Percentiles rank a stretch among this genome's conserved stretches.
Conservation (phyloP, 2,113 vertebrate genomes). For the Muscicapa adusta region DNA sequence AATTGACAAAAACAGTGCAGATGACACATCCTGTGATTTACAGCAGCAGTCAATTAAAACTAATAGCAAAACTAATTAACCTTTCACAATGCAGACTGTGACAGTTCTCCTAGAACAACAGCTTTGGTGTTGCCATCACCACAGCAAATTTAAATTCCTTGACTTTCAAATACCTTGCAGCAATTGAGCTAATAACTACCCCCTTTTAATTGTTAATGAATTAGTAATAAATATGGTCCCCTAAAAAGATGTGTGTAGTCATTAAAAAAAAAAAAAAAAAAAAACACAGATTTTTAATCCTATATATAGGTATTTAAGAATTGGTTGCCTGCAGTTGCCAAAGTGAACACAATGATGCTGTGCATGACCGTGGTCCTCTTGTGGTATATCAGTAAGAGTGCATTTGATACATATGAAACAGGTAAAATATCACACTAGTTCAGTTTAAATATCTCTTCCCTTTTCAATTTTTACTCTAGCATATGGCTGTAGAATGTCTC, state of each 20-base stretch:
- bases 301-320: not conserved
- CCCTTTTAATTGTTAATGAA: not conserved
- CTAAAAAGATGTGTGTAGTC: not conserved
- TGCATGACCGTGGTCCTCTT: not conserved
- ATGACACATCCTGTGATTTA: constrained; percentile 2
- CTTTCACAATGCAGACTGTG: not conserved
- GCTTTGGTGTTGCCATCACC: not conserved
- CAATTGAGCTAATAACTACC: not conserved
- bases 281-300: not conserved
- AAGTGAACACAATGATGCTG: not conserved
- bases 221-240: not conserved
- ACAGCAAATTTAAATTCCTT: not conserved
- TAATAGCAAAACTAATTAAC: not conserved
- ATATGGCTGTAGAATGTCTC: not conserved
- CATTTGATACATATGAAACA: not conserved
- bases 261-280: not conserved
- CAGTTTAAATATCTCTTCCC: not conserved
- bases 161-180: not conserved
- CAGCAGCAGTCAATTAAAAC: not conserved
- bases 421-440: not conserved
- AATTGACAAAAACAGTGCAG: not conserved
- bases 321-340: not conserved
- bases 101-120: not conserved
- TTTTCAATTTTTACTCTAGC: not conserved
- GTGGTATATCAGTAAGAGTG: not conserved